These are phyloP conservation scores for Silurus glanis DNA, from an alignment of 2,113 vertebrate genomes.

Conservation along the genomic window DNA sequence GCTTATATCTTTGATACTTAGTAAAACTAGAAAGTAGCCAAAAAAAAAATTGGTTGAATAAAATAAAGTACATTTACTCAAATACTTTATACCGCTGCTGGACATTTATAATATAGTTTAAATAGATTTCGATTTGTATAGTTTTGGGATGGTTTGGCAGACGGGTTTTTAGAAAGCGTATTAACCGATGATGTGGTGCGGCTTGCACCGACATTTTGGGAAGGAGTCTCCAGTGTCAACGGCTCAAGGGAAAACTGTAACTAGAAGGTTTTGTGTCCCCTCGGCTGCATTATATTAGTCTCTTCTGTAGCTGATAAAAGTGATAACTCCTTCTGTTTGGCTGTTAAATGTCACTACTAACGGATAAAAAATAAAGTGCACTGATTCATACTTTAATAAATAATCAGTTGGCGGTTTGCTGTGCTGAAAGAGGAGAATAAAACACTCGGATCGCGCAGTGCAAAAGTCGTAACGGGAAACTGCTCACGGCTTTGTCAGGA, in stretches of 20 bases:
- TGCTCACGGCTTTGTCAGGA: neutral
- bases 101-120: no score
- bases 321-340: neutral
- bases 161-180: neutral
- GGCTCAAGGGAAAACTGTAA: neutral
- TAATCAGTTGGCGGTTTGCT: neutral
- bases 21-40: no score
- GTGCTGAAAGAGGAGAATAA: neutral
- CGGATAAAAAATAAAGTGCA: neutral
- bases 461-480: neutral
- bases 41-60: no score
- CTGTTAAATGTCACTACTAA: neutral
- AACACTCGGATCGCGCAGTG: neutral
- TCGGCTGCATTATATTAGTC: neutral
- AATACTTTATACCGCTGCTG: no score
- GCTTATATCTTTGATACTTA: no score
- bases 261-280: neutral
- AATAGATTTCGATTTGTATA: no score
- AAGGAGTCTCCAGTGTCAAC: neutral
- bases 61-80: no score
- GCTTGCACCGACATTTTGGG: neutral
- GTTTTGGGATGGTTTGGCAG: no score
- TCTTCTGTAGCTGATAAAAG: neutral
- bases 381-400: neutral
- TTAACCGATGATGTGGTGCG: neutral